Evolutionary conservation across 2,797 vertebrate genomes (phyloP), one percentile per base, ranked within the genome.

Genomic region (Onychomys arenicola): DNA sequence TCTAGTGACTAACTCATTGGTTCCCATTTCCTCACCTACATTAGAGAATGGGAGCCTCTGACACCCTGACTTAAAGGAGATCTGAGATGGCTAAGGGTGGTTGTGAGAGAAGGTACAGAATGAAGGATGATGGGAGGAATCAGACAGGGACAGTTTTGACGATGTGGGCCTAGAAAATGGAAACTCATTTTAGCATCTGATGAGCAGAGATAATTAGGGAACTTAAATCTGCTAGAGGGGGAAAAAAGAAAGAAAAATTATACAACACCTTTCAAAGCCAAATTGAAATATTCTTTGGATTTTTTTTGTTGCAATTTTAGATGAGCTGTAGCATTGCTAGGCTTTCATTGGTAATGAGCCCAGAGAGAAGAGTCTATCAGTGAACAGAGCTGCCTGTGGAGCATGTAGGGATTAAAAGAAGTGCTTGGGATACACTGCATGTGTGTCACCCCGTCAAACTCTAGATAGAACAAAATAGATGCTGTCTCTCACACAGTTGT

Each of bases 171-270:
- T 93, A 94, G 90, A 93, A 95, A 96, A 95, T 55, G 61, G 94
- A 97, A 93, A 93, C 65, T 87, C 46, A 67, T 95, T 96, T 97
- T 97, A 92, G 95, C 90, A 92, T 94, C 34, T 2, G 32, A 90
- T 90, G 55, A 97, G 57, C 76, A 97, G 85, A 92, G 52, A 67
- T 95, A 96, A 95, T 92, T 97, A 97, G 59, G 27, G 67, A 95
- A 92, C 89, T 95, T 90, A 97, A 97, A 97, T 97, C 71, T 97
- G 92, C 65, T 92, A 61, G 85, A 25, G 43, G 57, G 88, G 55
- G 23, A 32, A 71, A 78, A 80, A 46, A 11, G 0, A 5, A 77
- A 94, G 93, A 84, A 85, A 90, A 67, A 78, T 78, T 77, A 84
- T 57, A 88, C 19, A 90, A 84, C 90, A 96, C 69, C 84, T 96